Evolutionary conservation across 2,888 invertebrate genomes (phyloP), one percentile per base, ranked within the genome.

Genomic region (Arrhopalites spinosus): DNA sequence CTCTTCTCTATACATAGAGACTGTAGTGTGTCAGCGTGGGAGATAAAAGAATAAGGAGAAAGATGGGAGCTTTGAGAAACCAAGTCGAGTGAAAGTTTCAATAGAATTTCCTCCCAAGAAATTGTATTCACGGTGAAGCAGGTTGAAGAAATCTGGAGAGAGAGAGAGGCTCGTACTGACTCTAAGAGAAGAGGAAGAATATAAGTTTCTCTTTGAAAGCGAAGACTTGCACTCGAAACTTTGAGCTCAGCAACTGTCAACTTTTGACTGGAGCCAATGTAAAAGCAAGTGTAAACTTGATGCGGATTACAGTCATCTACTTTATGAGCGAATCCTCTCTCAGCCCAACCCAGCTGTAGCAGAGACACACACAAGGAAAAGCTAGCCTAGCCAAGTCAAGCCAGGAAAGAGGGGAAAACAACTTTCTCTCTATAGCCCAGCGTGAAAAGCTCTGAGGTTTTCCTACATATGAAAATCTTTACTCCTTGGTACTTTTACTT

Each of bases 161-260:
- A 50, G 50, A 11, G 20, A 3, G 15, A n/a, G 20, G 50, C 3
- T n/a, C 17, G 20, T 50, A 20, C 50, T n/a, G 15, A 47, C 47
- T 53, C 8, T 5, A 27, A 27, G 13, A 27, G 1, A 25, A 25
- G 25, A 59, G 25, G 27, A 27, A 36, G 36, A 59, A 59, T 25
- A 59, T 25, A 59, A 59, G 25, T 59, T 59, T 59, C 20, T n/a
- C 23, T 59, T 20, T 59, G 59, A 59, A 59, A 23, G 59, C 8
- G 7, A 20, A 11, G 59, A 25, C 59, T 59, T 59, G 25, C 59
- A 59, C 25, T 59, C 25, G 7, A 59, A 59, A 59, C 25, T 27
- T 59, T 59, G 11, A 59, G 59, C 59, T 59, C 59, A 59, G 59
- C 23, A 59, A 59, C 59, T 59, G 59, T 59, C 59, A 59, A 59